phyloP scores from a whole-genome alignment of 2,888 invertebrate species.

The Chelonus formosanus region DNA sequence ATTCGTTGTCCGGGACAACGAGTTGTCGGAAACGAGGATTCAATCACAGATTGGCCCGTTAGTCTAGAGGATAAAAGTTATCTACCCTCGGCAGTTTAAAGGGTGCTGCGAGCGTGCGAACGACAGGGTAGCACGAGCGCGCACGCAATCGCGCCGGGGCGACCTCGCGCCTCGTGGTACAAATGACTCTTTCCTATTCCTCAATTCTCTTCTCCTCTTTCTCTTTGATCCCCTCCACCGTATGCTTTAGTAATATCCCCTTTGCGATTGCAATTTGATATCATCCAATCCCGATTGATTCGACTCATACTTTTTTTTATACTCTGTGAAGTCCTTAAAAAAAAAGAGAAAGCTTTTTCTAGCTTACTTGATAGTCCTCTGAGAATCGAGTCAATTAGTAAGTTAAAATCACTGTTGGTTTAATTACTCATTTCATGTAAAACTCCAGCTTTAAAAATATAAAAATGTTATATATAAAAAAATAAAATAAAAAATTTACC shows the following conservation, averaged over 20 bases:
- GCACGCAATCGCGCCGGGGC: constrained; percentile 54
- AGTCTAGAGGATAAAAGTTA: constrained; percentile 56
- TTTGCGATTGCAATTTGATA: constrained; percentile 37
- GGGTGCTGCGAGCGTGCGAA: constrained; percentile 56
- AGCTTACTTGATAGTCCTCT: neutral
- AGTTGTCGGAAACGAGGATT: constrained; percentile 50
- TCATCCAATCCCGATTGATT: constrained; percentile 33
- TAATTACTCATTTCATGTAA: constrained; percentile 19
- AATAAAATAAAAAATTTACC: constrained; percentile 16
- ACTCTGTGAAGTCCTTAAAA: neutral
- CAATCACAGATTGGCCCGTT: constrained; percentile 57
- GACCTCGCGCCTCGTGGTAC: constrained; percentile 62
- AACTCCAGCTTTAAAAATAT: neutral
- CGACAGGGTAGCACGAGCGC: constrained; percentile 53
- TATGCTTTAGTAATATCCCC: constrained; percentile 20
- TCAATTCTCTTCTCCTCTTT: constrained; percentile 38
- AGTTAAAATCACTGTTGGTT: neutral
- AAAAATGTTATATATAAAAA: constrained; percentile 6
- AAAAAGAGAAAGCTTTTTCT: neutral
- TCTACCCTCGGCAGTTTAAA: constrained; percentile 48
- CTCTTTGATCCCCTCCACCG: constrained; percentile 19
- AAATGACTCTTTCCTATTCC: constrained; percentile 57
- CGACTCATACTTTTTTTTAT: constrained; percentile 19
- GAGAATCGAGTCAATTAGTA: no score
- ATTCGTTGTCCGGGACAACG: constrained; percentile 34